These are phyloP conservation scores for Genyomyrus donnyi DNA, from an alignment of 2,113 vertebrate genomes.

Conservation along the genomic window DNA sequence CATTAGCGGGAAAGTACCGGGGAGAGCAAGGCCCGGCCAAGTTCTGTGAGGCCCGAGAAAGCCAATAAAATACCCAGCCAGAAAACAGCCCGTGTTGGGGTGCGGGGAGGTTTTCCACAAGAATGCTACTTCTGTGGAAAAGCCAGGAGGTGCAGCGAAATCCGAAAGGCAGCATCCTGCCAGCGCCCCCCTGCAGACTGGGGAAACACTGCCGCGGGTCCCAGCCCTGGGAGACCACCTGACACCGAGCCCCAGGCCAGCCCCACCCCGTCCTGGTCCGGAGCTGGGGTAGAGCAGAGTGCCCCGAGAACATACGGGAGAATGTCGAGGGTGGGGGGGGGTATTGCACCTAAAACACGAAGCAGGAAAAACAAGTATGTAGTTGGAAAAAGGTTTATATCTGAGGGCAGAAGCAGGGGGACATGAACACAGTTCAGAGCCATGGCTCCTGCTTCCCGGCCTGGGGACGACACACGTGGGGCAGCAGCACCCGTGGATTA, in stretches of 20 bases:
- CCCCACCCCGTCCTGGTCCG: not conserved
- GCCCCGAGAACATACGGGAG: not conserved
- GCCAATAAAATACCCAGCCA: conserved; percentile 59
- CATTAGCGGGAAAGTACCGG: conserved; percentile 63
- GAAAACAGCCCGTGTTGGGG: conserved; percentile 42
- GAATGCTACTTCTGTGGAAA: conserved; percentile 31
- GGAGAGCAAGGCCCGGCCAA: conserved; percentile 52
- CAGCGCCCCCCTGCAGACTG: not conserved
- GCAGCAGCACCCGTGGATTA: conserved; percentile 26
- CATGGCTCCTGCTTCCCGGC: conserved; percentile 24
- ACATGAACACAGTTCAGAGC: conserved; percentile 31
- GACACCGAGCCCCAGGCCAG: not conserved
- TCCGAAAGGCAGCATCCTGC: not conserved
- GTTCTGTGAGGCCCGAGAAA: conserved; percentile 57
- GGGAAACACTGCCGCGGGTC: not conserved
- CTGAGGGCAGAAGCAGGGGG: conserved; percentile 15
- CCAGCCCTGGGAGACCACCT: not conserved
- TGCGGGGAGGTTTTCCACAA: conserved; percentile 25
- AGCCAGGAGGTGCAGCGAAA: conserved; percentile 11
- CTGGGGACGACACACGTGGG: conserved; percentile 27
- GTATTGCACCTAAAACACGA: conserved; percentile 39
- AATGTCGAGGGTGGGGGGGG: not conserved
- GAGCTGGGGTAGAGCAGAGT: not conserved
- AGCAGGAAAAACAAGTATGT: conserved; percentile 19
- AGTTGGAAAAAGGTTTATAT: conserved; percentile 17